A percentile compares a stretch with the other conserved stretches of the same genome.
These are phyloP conservation scores for Aegotheles bennettii DNA, from an alignment of 2,113 vertebrate genomes.

Conservation along the genomic window DNA sequence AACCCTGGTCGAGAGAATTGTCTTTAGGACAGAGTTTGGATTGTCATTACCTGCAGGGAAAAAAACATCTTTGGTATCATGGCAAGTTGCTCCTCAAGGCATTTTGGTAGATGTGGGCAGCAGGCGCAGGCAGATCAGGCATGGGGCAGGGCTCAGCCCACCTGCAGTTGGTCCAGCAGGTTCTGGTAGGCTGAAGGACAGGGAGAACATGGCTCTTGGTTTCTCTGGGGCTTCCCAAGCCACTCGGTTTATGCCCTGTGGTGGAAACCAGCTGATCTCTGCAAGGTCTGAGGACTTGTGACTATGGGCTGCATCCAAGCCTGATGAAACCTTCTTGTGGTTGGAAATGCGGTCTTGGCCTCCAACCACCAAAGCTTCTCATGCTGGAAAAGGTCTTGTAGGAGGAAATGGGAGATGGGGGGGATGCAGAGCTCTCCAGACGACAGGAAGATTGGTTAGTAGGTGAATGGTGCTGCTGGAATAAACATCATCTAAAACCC, in stretches of 20 bases:
- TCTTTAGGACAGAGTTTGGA: conserved; percentile 45
- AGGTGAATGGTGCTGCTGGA: not conserved
- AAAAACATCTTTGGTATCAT: conserved; percentile 66
- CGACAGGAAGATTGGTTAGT: not conserved
- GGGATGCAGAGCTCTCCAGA: not conserved
- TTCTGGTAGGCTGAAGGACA: not conserved
- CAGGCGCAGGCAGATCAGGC: accelerated
- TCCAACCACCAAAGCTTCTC: not conserved
- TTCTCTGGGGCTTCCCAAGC: not conserved
- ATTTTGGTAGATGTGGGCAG: conserved; percentile 21
- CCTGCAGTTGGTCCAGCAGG: not conserved
- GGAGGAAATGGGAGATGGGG: not conserved
- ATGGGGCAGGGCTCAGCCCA: not conserved
- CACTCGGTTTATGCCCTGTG: accelerated
- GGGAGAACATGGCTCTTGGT: not conserved
- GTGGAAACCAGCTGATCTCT: not conserved
- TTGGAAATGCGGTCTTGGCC: not conserved
- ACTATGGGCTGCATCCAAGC: not conserved
- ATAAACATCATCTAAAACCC: not conserved
- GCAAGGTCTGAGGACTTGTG: not conserved
- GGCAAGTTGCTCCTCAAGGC: conserved; percentile 45
- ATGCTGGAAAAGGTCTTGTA: not conserved
- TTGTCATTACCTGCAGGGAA: conserved; percentile 60
- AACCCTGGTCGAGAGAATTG: conserved; percentile 55
- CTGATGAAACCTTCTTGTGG: not conserved